phyloP scores from a whole-genome alignment of 2,113 vertebrate genomes.

The Neolamprologus kungweensis region DNA sequence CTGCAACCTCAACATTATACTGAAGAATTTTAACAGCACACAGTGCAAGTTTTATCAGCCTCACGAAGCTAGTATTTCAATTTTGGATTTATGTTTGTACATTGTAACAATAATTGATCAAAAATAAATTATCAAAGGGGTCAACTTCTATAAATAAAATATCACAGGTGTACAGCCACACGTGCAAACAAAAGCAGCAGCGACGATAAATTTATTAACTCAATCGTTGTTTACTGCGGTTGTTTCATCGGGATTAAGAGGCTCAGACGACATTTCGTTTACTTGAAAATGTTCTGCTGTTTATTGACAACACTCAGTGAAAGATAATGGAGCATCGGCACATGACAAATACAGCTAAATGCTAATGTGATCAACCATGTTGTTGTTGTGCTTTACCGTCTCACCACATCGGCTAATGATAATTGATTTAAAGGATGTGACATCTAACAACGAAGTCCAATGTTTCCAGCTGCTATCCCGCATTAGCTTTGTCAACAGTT shows the following conservation, averaged over 20 bases:
- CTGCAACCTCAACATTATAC: not conserved
- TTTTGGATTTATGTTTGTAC: not conserved
- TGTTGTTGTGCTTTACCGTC: not conserved
- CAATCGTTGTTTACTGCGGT: not conserved
- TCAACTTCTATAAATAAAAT: not conserved
- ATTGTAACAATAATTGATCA: not conserved
- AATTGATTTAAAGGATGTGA: conserved; percentile 40
- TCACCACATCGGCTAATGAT: not conserved
- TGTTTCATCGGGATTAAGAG: not conserved
- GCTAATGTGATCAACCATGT: not conserved
- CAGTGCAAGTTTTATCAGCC: not conserved
- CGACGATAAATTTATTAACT: not conserved
- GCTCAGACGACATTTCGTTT: not conserved
- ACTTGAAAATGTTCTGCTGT: not conserved
- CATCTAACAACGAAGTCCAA: conserved; percentile 38
- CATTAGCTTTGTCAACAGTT: conserved; percentile 21
- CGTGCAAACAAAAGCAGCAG: not conserved
- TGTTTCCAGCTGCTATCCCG: conserved; percentile 26
- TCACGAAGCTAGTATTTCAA: not conserved
- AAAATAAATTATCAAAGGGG: not conserved
- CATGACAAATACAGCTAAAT: not conserved
- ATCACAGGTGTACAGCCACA: not conserved
- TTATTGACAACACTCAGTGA: not conserved
- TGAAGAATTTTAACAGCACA: not conserved
- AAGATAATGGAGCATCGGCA: not conserved